phyloP scores from a whole-genome alignment of 2,888 invertebrate genomes.

The Acleris literana region DNA sequence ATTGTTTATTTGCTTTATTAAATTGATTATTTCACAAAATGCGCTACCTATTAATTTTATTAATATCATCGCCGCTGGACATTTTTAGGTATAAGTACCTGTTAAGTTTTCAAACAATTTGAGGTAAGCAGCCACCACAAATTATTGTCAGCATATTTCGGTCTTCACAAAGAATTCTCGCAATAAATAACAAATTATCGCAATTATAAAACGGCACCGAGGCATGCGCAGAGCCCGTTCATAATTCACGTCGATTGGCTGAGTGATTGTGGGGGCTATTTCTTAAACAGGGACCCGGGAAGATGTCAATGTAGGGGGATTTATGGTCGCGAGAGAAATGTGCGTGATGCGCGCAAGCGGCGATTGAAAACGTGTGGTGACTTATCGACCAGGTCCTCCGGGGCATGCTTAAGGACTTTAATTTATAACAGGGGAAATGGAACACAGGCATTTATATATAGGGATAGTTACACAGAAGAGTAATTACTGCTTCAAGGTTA shows the following conservation, averaged over 20 bases:
- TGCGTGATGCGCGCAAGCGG: slow-evolving; percentile 30
- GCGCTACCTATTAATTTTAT: no score
- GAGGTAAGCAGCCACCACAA: no score
- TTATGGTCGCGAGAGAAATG: slow-evolving; percentile 34
- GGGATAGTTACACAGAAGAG: not conserved
- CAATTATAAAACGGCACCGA: slow-evolving; percentile 32
- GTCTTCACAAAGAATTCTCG: slow-evolving; percentile 14
- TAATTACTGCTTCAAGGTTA: slow-evolving; percentile 10
- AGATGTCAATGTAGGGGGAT: slow-evolving; percentile 35
- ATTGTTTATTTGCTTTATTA: no score
- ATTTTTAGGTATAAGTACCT: no score
- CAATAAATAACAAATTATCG: slow-evolving; percentile 34
- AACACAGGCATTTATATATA: not conserved
- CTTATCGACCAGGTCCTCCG: slow-evolving; percentile 33
- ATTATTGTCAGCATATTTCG: slow-evolving; percentile 2
- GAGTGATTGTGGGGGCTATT: slow-evolving; percentile 36
- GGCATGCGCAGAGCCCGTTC: slow-evolving; percentile 29
- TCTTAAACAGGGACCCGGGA: slow-evolving; percentile 34
- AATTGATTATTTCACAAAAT: no score
- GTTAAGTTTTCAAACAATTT: no score
- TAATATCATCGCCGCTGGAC: no score
- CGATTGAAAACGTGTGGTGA: slow-evolving; percentile 36
- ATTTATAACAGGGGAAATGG: slow-evolving; percentile 27
- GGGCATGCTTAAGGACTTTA: slow-evolving; percentile 11
- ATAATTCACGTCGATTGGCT: slow-evolving; percentile 36